Base-by-base conservation (phyloP, 2,113 vertebrate species). In the Leucoraja erinaceus region DNA sequence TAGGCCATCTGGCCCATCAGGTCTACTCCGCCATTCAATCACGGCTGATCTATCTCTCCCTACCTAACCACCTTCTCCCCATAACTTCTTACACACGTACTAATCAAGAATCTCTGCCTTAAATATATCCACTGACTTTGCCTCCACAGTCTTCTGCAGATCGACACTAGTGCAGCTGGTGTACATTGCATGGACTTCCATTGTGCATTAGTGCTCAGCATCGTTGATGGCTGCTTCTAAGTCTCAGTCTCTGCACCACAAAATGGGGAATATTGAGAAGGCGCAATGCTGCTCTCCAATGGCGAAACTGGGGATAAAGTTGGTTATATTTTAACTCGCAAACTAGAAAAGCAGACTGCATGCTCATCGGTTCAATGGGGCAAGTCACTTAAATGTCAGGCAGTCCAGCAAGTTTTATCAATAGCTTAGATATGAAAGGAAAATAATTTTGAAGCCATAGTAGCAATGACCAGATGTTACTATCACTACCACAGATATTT, bases 401-500 rank as follows among this genome's bases (percentile, higher is more conserved):
- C 56, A 10, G 25, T 12, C 25, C 22, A 59, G 56, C 22, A 88
- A 63, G 0, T 5, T 63, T 8, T n/a, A 6, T 61, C 28, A 61
- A n/a, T 88, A 14, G 14, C 16, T 61, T 31, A 28, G 28, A n/a
- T 33, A n/a, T 31, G 28, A 0, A 56, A 63, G 38, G 31, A n/a
- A 63, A 63, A 14, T 12, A 6, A 63, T 6, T 61, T 33, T 18
- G 28, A 88, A 88, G 61, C 31, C 59, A 88, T 63, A 88, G n/a
- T 16, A 61, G 59, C 59, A 63, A 18, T 28, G 14, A 88, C 56
- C 83, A 88, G 83, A 88, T 56, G 31, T 18, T 63, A 7, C 83
- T 88, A 88, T 16, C 59, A 88, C 59, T 66, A 88, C 28, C 83
- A 88, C 56, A 66, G 7, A 88, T 88, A 88, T 63, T 88, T 31